Evolutionary conservation across 2,888 invertebrate species (phyloP).

Genomic region (Lymantria dispar): DNA sequence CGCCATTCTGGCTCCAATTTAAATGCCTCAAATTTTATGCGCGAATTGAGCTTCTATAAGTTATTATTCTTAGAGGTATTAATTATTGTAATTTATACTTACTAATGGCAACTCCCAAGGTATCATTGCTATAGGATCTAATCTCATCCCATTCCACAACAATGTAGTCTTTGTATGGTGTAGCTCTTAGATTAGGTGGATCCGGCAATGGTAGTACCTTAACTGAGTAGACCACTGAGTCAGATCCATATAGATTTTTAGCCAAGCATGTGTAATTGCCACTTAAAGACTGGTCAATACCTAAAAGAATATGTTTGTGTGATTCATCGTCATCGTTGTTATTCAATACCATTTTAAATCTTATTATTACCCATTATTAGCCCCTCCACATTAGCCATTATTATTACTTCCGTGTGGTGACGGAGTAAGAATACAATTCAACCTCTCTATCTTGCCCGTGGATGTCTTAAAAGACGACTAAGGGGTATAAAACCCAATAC

Average conservation of each 20-base stretch:
- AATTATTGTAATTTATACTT: slow-evolving; percentile 36
- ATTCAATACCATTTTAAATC: no score
- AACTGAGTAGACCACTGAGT: slow-evolving; percentile 90
- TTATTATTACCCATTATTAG: no score
- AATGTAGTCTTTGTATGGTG: slow-evolving; percentile 74
- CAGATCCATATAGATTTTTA: slow-evolving; percentile 92
- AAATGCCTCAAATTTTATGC: no score
- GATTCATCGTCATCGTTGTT: background rate
- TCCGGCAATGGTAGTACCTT: slow-evolving; percentile 89
- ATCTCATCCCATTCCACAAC: slow-evolving; percentile 87
- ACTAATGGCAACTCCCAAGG: slow-evolving; percentile 61
- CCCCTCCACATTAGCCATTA: no score
- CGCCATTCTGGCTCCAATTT: no score
- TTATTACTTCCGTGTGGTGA: no score
- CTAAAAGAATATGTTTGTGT: slow-evolving; percentile 55
- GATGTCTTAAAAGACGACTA: no score
- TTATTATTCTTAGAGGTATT: background rate
- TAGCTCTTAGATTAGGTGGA: slow-evolving; percentile 84
- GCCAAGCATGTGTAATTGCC: slow-evolving; percentile 92
- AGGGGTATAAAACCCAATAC: no score
- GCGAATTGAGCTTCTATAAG: no score
- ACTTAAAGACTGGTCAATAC: slow-evolving; percentile 87
- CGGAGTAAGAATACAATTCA: no score
- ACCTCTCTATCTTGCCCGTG: no score
- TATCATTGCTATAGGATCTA: slow-evolving; percentile 51